Percentiles rank a stretch among this genome's conserved stretches.
Evolutionary conservation across 2,888 invertebrate genomes (phyloP).

Genomic region (Dusona sp.): DNA sequence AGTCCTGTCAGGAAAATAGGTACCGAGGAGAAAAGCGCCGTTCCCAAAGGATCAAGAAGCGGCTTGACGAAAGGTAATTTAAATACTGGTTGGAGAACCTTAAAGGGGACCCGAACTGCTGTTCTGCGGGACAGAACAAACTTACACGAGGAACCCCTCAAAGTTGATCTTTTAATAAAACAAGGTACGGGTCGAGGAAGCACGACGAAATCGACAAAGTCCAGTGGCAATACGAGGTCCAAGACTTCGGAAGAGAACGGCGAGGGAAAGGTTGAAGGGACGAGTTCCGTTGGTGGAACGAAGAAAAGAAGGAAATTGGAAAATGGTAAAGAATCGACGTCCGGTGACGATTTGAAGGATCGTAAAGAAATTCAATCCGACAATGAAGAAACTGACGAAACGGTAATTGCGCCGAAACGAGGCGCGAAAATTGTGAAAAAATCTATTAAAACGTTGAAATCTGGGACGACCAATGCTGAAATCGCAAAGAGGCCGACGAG

Average conservation of each 20-base stretch:
- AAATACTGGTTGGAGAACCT: slow-evolving; percentile 33
- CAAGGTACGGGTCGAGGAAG: slow-evolving; percentile 59
- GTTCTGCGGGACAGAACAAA: slow-evolving; percentile 73
- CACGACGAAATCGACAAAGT: slow-evolving; percentile 19
- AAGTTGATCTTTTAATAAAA: slow-evolving; percentile 69
- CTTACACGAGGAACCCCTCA: slow-evolving; percentile 61
- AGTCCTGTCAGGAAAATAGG: neutral
- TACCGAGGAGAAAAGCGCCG: neutral
- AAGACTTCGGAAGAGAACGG: slow-evolving; percentile 5
- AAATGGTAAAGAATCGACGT: neutral
- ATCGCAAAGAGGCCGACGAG: neutral
- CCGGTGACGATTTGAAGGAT: neutral
- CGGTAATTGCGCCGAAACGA: neutral
- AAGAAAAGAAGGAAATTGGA: slow-evolving; percentile 23
- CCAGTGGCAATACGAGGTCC: neutral
- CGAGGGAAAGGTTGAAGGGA: neutral
- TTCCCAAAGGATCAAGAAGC: neutral
- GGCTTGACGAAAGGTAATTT: slow-evolving; percentile 64
- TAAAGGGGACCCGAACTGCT: slow-evolving; percentile 42
- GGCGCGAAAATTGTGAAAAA: neutral
- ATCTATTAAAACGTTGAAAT: neutral
- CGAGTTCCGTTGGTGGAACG: neutral
- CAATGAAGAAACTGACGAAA: neutral
- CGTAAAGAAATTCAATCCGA: neutral
- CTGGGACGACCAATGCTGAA: neutral